Conservation (phyloP, 2,888 invertebrate species). For the Limnephilus lunatus region DNA sequence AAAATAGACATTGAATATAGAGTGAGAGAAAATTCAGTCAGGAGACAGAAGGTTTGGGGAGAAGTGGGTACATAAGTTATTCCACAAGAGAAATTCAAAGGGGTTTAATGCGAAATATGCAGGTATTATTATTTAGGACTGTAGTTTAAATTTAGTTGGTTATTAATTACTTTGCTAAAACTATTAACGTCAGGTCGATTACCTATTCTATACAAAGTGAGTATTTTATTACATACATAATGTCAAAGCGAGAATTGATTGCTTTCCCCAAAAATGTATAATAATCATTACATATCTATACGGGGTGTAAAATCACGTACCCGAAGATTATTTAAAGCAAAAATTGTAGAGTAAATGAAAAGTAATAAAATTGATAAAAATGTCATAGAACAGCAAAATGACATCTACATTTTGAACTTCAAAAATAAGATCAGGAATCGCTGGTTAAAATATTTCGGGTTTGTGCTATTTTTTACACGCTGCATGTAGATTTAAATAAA, state of each 20-base stretch:
- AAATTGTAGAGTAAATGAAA: no score
- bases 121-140: background rate
- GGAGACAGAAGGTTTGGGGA: background rate
- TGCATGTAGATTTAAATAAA: no score
- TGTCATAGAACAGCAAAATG: no score
- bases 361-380: no score
- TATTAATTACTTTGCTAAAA: background rate
- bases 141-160: background rate
- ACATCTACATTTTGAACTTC: no score
- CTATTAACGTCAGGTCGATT: background rate
- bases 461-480: no score
- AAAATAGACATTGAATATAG: background rate
- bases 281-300: background rate
- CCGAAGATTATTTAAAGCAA: no score
- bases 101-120: background rate
- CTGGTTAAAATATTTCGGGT: no score
- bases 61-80: background rate
- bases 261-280: background rate
- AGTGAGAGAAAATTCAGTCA: background rate
- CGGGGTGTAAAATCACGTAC: background rate
- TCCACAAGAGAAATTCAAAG: background rate
- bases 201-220: background rate
- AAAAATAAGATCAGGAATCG: no score
- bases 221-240: background rate
- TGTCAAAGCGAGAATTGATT: background rate